Base-by-base conservation (phyloP, 2,888 invertebrate genomes). In the Gandaritis pyraliata region DNA sequence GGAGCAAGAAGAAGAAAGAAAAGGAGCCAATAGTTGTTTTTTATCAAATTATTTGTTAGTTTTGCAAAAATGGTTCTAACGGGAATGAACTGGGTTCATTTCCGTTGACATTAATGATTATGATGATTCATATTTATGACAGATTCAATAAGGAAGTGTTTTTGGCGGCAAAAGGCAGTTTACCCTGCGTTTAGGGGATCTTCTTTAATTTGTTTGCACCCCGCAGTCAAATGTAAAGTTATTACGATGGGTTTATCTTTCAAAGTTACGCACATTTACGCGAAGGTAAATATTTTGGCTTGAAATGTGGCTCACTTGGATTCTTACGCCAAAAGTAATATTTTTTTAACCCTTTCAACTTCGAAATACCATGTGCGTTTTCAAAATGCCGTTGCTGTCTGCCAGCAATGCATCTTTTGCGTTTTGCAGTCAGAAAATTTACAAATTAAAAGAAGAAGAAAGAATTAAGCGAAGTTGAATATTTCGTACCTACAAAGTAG, bases 171-270 rank as follows among this genome's bases (percentile, higher is more conserved):
- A 68, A 69, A 70, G 69, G 46, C 51, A 41, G 58, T 65, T 65
- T 70, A 64, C 64, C 66, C 50, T 62, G 62, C 61, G 64, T 70
- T 69, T 29, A 54, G 63, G 69, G 73, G 73, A 66, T 72, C 73
- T 75, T 64, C 72, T 73, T 71, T 74, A 78, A 78, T 77, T 79
- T 81, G 75, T 77, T 78, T 79, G 73, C 71, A 64, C 68, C 29
- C 49, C 66, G 59, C 65, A 64, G 58, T 60, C 49, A 66, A 67
- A 70, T 61, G 54, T 64, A 53, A 61, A 63, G 55, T 65, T 68
- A 65, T 68, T 62, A 60, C 43, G 45, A 18, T 45, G 39, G 39
- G 61, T 62, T 66, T 65, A 66, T 65, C 52, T 58, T 60, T n/a
- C 39, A 49, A 60, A 58, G 57, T 61, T 59, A 55, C 45, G 50